These are phyloP conservation scores for Sycophaga agraensis DNA, from an alignment of 1,140 invertebrate species.

Conservation along the genomic window DNA sequence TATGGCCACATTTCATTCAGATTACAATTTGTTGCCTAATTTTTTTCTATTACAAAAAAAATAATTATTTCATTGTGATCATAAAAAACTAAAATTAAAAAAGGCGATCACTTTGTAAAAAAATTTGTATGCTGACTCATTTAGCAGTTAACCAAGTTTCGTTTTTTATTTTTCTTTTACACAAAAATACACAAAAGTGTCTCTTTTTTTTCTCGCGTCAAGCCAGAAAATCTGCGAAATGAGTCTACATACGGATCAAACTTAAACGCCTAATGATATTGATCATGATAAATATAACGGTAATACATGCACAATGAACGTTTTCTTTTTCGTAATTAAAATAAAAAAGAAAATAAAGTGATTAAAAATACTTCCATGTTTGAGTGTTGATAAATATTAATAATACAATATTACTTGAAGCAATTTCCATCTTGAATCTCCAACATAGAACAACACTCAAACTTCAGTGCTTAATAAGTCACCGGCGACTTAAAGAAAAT, in stretches of 20 bases:
- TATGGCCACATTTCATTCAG: conserved; percentile 50
- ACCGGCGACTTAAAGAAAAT: background rate
- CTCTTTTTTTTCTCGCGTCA: conserved; percentile 24
- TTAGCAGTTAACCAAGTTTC: conserved; percentile 21
- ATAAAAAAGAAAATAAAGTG: background rate
- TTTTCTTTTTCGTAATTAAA: background rate
- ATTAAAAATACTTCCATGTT: background rate
- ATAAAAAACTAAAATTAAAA: conserved; percentile 20
- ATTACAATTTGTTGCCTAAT: background rate
- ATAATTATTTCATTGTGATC: too few species aligned
- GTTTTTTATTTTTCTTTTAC: conserved; percentile 14
- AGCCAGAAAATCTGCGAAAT: conserved; percentile 26
- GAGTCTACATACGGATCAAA: conserved; percentile 3
- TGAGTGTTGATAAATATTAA: conserved; percentile 16
- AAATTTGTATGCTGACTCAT: conserved; percentile 15
- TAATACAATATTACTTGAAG: conserved; percentile 6
- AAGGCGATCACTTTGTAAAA: conserved; percentile 7
- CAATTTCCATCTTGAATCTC: conserved; percentile 2
- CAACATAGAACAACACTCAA: conserved; percentile 15
- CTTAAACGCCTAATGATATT: conserved; percentile 1
- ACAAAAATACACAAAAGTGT: conserved; percentile 24
- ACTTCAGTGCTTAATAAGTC: background rate
- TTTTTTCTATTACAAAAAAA: conserved; percentile 20
- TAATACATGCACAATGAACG: conserved; percentile 17
- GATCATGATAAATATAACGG: conserved; percentile 20